Base-by-base conservation (phyloP, 1,140 invertebrate species). In the Drosophila sp. region DNA sequence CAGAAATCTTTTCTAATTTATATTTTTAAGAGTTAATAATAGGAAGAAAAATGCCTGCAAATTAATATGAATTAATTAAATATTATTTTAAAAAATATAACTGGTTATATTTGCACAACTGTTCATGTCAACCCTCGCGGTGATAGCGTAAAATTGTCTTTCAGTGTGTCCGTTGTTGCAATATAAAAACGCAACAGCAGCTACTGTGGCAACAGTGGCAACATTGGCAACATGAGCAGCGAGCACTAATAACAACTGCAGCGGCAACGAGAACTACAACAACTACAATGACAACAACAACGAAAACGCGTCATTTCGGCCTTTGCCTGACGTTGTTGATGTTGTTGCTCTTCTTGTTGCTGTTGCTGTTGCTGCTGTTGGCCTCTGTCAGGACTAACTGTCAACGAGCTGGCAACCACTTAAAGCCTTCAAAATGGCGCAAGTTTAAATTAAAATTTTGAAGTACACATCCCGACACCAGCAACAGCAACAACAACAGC, bases 381-480 rank as follows among this genome's bases (percentile, higher is more conserved):
- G 56, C 73, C 73, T 74, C 67, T 74, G 81, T 77, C 82, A 86
- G 78, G 72, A 86, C 75, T 78, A 89, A 89, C 86, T 89, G 86
- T 90, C 80, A 89, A 90, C 86, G 86, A 89, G 86, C 81, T 86
- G 81, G 81, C 78, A 86, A 90, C 80, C 86, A 90, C 86, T 89
- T 89, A 89, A 89, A 89, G 86, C 86, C 78, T 78, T 78, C 86
- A 90, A 90, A 89, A 89, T 90, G 86, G 86, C 76, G 81, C 87
- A 89, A 89, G 86, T 89, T 89, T 89, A 89, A 89, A 89, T 89
- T 89, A 89, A 90, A 89, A 89, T 86, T 89, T 89, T 89, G 79
- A 87, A 87, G 84, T 82, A 86, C 71, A 83, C 80, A 73, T 38
- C 45, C 76, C 75, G 63, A 81, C 80, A 83, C 76, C 76, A 74